Percentiles rank a stretch among this genome's conserved stretches.
phyloP scores from a whole-genome alignment of 2,113 vertebrate genomes.

The Malurus cyaneus region DNA sequence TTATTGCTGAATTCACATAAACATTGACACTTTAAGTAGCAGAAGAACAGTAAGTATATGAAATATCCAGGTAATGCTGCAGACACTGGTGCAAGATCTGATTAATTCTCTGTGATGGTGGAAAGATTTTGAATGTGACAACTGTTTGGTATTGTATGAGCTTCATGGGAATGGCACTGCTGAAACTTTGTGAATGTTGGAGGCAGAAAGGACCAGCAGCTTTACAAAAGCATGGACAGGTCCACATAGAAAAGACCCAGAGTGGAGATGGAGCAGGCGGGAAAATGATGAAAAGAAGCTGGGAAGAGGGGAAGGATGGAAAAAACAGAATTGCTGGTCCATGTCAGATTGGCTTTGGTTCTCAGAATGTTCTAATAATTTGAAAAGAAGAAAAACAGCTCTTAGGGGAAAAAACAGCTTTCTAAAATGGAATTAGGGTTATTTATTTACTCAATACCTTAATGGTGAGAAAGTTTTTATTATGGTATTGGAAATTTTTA shows the following conservation, averaged over 20 bases:
- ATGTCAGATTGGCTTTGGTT: not conserved
- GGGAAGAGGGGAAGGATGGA: not conserved
- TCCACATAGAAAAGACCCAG: not conserved
- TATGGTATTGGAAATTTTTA: not conserved
- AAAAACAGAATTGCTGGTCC: not conserved
- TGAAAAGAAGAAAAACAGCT: not conserved
- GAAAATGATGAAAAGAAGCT: not conserved
- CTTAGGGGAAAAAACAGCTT: fast-evolving
- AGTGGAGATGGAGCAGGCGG: not conserved
- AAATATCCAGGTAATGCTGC: not conserved
- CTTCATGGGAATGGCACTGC: not conserved
- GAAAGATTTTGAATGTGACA: not conserved
- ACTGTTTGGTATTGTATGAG: not conserved
- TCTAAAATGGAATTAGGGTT: not conserved
- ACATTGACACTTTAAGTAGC: not conserved
- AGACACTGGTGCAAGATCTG: not conserved
- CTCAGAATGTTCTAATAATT: not conserved
- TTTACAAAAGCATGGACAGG: not conserved
- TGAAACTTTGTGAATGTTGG: not conserved
- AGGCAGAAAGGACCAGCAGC: not conserved
- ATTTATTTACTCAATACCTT: not conserved
- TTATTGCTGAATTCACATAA: not conserved
- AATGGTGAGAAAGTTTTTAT: not conserved
- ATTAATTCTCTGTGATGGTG: not conserved
- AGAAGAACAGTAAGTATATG: not conserved